Percentiles rank a stretch among this genome's conserved stretches.
Evolutionary conservation across 1,140 invertebrate genomes (phyloP).

Genomic region (Lordiphosa collinella): DNA sequence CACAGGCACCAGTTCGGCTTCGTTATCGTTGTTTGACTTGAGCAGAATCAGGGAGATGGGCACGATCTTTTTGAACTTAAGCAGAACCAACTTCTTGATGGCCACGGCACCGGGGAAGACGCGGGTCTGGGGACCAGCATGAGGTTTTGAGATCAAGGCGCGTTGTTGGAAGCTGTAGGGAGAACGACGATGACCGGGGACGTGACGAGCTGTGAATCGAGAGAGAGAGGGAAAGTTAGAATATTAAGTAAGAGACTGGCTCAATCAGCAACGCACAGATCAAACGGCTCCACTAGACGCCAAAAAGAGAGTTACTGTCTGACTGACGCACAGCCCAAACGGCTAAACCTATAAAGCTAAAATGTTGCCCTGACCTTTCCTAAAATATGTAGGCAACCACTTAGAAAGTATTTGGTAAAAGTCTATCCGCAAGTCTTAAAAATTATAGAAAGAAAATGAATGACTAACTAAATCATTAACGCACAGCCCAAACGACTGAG

Average conservation of each 20-base stretch:
- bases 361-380: no score
- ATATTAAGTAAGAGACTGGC: background rate
- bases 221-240: background rate
- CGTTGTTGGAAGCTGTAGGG: constrained; percentile 40
- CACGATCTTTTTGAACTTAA: constrained; percentile 76
- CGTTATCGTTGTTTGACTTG: constrained; percentile 68
- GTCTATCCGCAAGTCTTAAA: no score
- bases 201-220: constrained; percentile 52
- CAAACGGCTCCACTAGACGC: no score
- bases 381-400: no score
- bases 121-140: constrained; percentile 46
- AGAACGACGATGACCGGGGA: constrained; percentile 40
- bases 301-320: no score
- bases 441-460: no score
- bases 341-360: no score
- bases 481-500: no score
- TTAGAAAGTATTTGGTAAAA: no score
- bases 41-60: constrained; percentile 72
- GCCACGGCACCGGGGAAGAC: constrained; percentile 73
- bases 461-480: no score
- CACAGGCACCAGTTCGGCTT: constrained; percentile 71
- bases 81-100: constrained; percentile 72
- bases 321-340: no score
- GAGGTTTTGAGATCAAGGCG: constrained; percentile 47
- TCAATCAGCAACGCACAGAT: no score